phyloP scores from a whole-genome alignment of 1,140 invertebrate species.

The Monomorium pharaonis region DNA sequence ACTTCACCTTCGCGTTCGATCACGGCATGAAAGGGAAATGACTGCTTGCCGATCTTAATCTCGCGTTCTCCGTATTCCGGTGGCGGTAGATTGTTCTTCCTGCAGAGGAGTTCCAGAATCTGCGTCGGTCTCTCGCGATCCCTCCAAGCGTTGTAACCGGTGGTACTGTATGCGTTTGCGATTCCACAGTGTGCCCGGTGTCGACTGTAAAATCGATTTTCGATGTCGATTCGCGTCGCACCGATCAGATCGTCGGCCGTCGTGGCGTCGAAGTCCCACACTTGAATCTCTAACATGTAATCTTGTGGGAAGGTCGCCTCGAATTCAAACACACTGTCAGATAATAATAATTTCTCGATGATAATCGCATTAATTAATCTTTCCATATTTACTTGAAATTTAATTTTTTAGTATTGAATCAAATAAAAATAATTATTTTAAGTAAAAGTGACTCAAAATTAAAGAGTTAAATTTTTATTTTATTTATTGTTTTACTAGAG shows the following conservation, averaged over 20 bases:
- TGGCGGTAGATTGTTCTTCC: slow-evolving; percentile 86
- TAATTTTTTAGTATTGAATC: too few relatives aligned
- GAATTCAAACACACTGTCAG: slow-evolving; percentile 91
- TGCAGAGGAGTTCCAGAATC: slow-evolving; percentile 91
- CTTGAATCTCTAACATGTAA: slow-evolving; percentile 89
- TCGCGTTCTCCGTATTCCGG: slow-evolving; percentile 82
- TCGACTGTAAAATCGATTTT: slow-evolving; percentile 93
- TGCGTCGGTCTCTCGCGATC: slow-evolving; percentile 90
- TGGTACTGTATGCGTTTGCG: slow-evolving; percentile 88
- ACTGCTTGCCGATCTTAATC: slow-evolving; percentile 58
- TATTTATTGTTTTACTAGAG: too few relatives aligned
- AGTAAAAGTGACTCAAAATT: too few relatives aligned
- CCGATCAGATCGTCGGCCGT: slow-evolving; percentile 93
- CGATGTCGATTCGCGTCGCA: slow-evolving; percentile 93
- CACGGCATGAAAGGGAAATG: slow-evolving; percentile 33
- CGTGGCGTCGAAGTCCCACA: slow-evolving; percentile 92
- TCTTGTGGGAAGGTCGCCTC: slow-evolving; percentile 91
- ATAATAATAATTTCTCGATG: background rate
- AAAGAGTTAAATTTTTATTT: too few relatives aligned
- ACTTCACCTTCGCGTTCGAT: background rate
- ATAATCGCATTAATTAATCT: background rate
- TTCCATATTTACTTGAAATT: background rate
- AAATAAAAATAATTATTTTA: too few relatives aligned
- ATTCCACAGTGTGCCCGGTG: slow-evolving; percentile 93
- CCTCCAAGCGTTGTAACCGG: slow-evolving; percentile 92